Conservation (phyloP, 2,113 vertebrate genomes). For the Ancistrus triradiatus region DNA sequence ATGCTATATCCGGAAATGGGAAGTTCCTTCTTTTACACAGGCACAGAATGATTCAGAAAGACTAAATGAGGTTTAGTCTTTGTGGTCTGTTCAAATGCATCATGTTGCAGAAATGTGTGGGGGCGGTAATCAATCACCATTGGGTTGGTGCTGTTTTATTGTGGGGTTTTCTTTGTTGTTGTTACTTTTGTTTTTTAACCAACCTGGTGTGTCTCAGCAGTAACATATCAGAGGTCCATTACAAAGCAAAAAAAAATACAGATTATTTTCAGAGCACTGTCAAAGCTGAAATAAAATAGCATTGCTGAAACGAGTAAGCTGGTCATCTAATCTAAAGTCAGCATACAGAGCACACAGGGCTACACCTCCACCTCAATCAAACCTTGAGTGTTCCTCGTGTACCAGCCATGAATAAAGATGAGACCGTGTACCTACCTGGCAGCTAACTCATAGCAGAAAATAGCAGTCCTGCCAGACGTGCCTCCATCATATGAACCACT, state of each 20-base stretch:
- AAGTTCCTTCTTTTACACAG: too few relatives aligned
- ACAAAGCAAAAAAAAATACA: not conserved
- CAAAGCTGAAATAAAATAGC: not conserved
- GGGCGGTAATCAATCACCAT: too few relatives aligned
- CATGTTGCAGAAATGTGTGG: too few relatives aligned
- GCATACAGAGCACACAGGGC: conserved; percentile 39
- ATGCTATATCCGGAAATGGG: too few relatives aligned
- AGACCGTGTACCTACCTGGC: conserved; percentile 53
- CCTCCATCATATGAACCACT: conserved; percentile 62
- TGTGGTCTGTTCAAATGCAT: too few relatives aligned
- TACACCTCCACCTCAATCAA: conserved; percentile 45
- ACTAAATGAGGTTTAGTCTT: too few relatives aligned
- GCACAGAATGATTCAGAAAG: too few relatives aligned
- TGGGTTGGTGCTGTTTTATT: too few relatives aligned
- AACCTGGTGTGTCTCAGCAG: too few relatives aligned
- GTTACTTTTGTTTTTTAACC: too few relatives aligned
- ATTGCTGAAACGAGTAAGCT: not conserved
- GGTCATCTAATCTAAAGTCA: conserved; percentile 23
- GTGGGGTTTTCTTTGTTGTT: too few relatives aligned
- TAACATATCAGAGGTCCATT: not conserved
- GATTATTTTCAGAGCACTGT: not conserved
- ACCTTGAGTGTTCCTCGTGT: conserved; percentile 47
- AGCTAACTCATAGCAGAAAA: conserved; percentile 62
- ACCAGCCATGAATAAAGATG: conserved; percentile 58
- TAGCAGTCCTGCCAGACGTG: conserved; percentile 65